Conservation (phyloP, 2,797 vertebrate species). For the Malurus leucopterus region DNA sequence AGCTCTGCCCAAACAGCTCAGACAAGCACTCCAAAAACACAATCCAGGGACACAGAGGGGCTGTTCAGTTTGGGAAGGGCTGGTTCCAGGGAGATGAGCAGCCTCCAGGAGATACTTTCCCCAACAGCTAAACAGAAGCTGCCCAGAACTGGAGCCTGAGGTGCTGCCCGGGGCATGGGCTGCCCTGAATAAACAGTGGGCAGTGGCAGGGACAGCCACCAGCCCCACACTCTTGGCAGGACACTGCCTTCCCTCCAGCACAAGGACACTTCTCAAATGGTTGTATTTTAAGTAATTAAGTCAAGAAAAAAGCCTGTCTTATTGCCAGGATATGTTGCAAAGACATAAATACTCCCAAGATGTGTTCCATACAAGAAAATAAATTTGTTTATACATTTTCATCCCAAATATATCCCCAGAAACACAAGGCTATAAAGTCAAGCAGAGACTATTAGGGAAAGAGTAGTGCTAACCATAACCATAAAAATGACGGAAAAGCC, state of each 20-base stretch:
- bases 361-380: background rate
- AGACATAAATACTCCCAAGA: background rate
- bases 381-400: background rate
- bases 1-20: background rate
- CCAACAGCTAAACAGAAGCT: background rate
- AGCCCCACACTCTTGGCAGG: background rate
- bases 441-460: background rate
- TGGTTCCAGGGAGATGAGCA: background rate
- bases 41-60: background rate
- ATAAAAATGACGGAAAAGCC: background rate
- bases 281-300: background rate
- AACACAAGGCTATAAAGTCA: background rate
- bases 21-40: background rate
- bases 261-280: background rate
- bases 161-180: fast-evolving
- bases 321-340: background rate
- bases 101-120: background rate
- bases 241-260: background rate
- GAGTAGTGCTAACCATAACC: background rate
- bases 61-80: background rate
- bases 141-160: background rate
- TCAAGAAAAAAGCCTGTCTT: background rate
- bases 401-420: background rate
- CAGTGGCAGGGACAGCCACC: background rate
- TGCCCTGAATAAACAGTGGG: background rate